phyloP scores from a whole-genome alignment of 2,888 invertebrate species.

The Cryptus viduatorius region DNA sequence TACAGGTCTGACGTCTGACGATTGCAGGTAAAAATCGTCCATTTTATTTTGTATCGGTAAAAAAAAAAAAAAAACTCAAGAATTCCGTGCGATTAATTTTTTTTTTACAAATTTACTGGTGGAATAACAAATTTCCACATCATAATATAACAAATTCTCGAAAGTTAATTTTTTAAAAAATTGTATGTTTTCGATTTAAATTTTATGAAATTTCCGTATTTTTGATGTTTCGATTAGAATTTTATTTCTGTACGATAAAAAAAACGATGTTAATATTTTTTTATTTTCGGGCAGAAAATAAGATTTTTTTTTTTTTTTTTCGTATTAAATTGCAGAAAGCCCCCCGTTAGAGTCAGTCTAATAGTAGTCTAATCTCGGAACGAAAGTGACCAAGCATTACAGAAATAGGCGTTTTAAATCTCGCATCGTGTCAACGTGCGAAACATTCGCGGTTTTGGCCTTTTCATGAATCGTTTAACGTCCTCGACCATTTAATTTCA shows the following conservation, averaged over 20 bases:
- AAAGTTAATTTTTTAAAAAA: too few species aligned
- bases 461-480: slow-evolving; percentile 11
- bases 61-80: background rate
- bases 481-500: slow-evolving; percentile 1
- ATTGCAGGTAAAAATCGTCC: too few species aligned
- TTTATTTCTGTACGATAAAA: too few species aligned
- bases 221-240: too few species aligned
- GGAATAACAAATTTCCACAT: background rate
- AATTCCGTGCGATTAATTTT: background rate
- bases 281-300: too few species aligned
- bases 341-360: background rate
- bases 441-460: background rate
- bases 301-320: too few species aligned
- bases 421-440: background rate
- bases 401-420: background rate
- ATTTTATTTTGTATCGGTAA: background rate
- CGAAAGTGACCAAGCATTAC: background rate
- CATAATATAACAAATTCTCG: background rate
- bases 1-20: too few species aligned
- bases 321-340: too few species aligned
- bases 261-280: too few species aligned
- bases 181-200: background rate
- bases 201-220: too few species aligned
- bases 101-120: background rate
- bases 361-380: background rate